phyloP scores from a whole-genome alignment of 2,113 vertebrate species.

The Sphaerodactylus townsendi region DNA sequence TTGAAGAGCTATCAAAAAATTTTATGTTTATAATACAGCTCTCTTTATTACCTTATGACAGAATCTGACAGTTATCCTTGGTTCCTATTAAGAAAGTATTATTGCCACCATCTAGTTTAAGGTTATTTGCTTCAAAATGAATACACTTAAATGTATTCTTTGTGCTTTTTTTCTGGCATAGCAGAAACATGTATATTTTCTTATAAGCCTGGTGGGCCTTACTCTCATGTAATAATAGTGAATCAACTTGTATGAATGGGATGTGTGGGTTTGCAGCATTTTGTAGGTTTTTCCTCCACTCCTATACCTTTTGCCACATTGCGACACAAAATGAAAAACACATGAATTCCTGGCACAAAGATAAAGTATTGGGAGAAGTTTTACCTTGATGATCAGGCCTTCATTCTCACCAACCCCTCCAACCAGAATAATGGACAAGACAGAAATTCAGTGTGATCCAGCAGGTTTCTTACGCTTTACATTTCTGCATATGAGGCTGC shows the following conservation, averaged over 20 bases:
- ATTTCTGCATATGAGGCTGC: not conserved
- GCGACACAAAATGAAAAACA: not conserved
- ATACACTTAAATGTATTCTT: not conserved
- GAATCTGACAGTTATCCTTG: conserved; percentile 12
- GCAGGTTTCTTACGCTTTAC: not conserved
- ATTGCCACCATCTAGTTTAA: conserved; percentile 14
- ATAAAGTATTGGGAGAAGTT: not conserved
- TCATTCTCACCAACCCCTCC: too few species aligned
- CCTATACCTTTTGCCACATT: not conserved
- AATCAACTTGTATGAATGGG: not conserved
- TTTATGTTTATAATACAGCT: conserved; percentile 16
- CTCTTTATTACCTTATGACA: conserved; percentile 11
- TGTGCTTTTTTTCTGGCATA: not conserved
- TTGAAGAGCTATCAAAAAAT: not conserved
- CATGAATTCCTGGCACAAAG: not conserved
- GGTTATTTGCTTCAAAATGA: not conserved
- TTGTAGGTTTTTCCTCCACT: not conserved
- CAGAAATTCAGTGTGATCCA: not conserved
- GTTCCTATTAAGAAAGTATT: not conserved
- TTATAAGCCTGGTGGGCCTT: not conserved
- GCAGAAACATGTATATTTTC: not conserved
- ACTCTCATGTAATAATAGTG: not conserved
- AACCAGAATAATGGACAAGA: not conserved
- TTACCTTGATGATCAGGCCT: not conserved
- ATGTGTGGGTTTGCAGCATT: not conserved